Evolutionary conservation across 2,113 vertebrate genomes (phyloP), one percentile per base, ranked within the genome.

Genomic region (Tetrao urogallus): DNA sequence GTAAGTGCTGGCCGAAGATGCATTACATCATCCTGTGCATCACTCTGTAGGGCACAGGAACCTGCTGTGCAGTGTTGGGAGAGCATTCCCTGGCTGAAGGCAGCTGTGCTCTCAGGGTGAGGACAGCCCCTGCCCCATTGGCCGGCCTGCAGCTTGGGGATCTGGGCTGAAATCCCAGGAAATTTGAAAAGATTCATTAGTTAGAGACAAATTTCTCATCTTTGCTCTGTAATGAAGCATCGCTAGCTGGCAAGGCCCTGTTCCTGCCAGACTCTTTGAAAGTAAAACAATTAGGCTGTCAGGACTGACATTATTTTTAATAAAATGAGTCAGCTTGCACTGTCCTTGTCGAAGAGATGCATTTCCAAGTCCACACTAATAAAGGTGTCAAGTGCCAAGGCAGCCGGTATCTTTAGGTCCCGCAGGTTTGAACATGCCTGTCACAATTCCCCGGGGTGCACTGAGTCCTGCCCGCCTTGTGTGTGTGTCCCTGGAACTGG

Each of bases 381-480:
- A 3, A 45, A 24, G 38, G 52, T n/a, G 45, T 70, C 64, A 6
- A 6, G 42, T 32, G 52, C 60, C 0, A 2, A 43, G 45, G 50
- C 32, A 63, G 38, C 3, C 0, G 0, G 2, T 4, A 34, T 32
- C 70, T 47, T 14, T 52, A 43, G 50, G 45, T 45, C 24, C 57
- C 0, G 0, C 67, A 52, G 63, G 7, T 56, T 45, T 50, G 52
- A 47, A 18, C 0, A 0, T 11, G 25, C 40, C 42, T 63, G 70
- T 58, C 48, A 27, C 52, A 47, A 8, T 43, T 24, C 0, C 0
- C 17, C 57, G 64, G 20, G 38, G 27, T 50, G 12, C 0, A 0
- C 0, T 6, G 11, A 21, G 50, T 11, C 27, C 86, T 90, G 42
- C 27, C 22, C 11, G 1, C 13, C 36, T 42, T 13, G 19, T 2